Evolutionary conservation across 2,797 vertebrate species (phyloP).

Genomic region (Acrocephalus scirpaceus): DNA sequence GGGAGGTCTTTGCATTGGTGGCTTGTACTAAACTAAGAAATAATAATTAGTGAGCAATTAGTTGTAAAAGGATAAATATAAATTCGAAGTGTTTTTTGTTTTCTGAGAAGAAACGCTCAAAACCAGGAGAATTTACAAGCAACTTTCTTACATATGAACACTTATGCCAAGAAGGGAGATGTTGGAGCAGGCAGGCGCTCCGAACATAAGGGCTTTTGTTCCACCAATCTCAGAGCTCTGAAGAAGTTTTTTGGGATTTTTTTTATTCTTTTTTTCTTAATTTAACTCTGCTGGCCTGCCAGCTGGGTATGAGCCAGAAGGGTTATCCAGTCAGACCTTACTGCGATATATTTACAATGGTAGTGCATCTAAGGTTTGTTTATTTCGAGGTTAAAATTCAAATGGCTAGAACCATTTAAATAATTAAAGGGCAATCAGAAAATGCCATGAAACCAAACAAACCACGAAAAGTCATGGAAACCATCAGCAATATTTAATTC

Average conservation of each 20-base stretch:
- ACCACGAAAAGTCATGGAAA: constrained; percentile 75
- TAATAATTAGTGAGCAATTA: constrained; percentile 22
- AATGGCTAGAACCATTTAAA: constrained; percentile 75
- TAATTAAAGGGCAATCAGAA: constrained; percentile 66
- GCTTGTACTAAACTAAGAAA: constrained; percentile 7
- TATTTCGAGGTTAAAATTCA: constrained; percentile 74
- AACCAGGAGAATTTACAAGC: constrained; percentile 59
- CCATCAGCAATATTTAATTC: constrained; percentile 76
- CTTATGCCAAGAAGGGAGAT: constrained; percentile 31
- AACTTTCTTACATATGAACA: constrained; percentile 41
- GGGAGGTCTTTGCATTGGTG: neutral
- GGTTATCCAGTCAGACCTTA: constrained; percentile 73
- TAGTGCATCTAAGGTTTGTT: constrained; percentile 67
- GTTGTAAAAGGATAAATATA: constrained; percentile 28
- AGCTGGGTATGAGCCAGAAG: constrained; percentile 73
- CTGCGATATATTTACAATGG: constrained; percentile 57
- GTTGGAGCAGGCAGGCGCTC: constrained; percentile 45
- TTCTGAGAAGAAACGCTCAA: neutral
- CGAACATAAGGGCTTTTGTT: constrained; percentile 63
- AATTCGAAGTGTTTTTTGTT: neutral
- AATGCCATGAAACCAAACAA: constrained; percentile 74
- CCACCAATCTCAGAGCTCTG: constrained; percentile 46
- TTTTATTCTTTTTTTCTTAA: constrained; percentile 14
- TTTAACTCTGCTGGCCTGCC: constrained; percentile 61
- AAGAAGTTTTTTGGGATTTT: constrained; percentile 44